phyloP scores from a whole-genome alignment of 2,113 vertebrate species.

The Passer domesticus region DNA sequence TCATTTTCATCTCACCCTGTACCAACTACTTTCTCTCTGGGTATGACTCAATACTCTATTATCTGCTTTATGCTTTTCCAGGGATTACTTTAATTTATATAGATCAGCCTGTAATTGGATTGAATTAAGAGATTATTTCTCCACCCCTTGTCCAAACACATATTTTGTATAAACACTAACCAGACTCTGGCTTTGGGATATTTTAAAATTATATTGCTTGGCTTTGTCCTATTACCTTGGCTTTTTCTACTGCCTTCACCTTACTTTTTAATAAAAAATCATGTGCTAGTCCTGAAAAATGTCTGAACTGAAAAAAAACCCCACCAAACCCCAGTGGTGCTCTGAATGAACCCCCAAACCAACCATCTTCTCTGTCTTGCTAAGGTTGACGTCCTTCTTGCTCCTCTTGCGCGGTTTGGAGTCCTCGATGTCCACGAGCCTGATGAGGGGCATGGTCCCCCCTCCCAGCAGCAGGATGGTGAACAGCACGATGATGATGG shows the following conservation, averaged over 20 bases:
- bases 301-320: neutral
- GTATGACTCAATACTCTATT: slow-evolving; percentile 9
- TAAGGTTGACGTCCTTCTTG: slow-evolving; percentile 94
- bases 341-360: neutral
- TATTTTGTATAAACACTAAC: neutral
- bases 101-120: neutral
- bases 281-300: neutral
- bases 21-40: neutral
- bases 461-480: slow-evolving; percentile 93
- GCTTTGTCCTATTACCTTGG: neutral
- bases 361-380: slow-evolving; percentile 99
- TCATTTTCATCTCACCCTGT: slow-evolving; percentile 8
- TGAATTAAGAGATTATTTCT: neutral
- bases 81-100: neutral
- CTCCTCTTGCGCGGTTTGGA: slow-evolving; percentile 84
- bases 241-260: neutral
- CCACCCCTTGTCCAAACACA: neutral
- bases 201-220: neutral
- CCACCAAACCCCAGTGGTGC: neutral
- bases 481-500: slow-evolving; percentile 95
- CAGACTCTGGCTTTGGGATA: neutral
- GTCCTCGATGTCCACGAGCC: slow-evolving; percentile 93
- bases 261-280: neutral
- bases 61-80: slow-evolving; percentile 3
- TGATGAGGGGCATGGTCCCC: slow-evolving; percentile 95